These are phyloP conservation scores for Papilio elwesi DNA, from an alignment of 2,888 invertebrate genomes.

Conservation along the genomic window DNA sequence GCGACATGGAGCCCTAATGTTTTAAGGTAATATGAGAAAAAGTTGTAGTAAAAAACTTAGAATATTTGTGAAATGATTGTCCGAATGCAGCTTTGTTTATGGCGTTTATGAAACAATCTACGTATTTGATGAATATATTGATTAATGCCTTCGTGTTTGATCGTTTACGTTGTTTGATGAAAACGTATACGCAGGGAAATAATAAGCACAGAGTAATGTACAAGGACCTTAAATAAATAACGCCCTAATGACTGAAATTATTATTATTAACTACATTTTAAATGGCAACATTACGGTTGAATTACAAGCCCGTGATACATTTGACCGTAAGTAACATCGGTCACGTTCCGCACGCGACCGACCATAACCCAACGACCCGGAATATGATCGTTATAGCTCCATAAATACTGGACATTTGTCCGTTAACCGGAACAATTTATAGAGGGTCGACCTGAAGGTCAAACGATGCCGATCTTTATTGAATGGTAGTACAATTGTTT, in stretches of 20 bases:
- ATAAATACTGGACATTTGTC: conserved; percentile 12
- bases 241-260: not conserved
- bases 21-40: too few relatives aligned
- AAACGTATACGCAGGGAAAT: too few relatives aligned
- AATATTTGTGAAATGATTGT: too few relatives aligned
- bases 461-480: conserved; percentile 30
- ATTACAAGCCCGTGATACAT: not conserved
- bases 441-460: conserved; percentile 44
- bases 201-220: too few relatives aligned
- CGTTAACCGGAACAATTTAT: conserved; percentile 35
- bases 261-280: not conserved
- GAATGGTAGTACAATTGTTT: conserved; percentile 1
- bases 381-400: conserved; percentile 43
- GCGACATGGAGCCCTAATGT: too few relatives aligned
- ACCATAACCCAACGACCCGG: conserved; percentile 54
- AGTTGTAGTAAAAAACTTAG: too few relatives aligned
- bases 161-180: too few relatives aligned
- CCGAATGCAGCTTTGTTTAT: too few relatives aligned
- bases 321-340: conserved; percentile 50
- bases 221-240: not conserved
- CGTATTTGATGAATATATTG: too few relatives aligned
- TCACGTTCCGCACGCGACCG: conserved; percentile 58
- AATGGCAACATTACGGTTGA: conserved; percentile 12
- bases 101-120: too few relatives aligned
- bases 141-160: too few relatives aligned